Conservation (phyloP, 1,140 invertebrate species). For the Patella vulgata region DNA sequence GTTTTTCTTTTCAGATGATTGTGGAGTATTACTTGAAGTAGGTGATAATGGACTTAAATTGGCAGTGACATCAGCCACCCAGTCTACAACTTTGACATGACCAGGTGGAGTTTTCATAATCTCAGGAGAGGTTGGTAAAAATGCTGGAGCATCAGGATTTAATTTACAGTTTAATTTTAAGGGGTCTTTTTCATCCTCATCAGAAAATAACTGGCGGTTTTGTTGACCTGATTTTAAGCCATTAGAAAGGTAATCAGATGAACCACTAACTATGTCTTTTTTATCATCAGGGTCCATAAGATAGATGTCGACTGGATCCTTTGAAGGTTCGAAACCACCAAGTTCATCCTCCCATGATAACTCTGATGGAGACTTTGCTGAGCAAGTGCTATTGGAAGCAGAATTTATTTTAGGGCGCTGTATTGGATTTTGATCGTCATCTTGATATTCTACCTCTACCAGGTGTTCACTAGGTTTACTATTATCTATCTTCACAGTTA, state of each 20-base stretch:
- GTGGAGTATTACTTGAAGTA: not conserved
- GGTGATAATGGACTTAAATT: constrained; percentile 16
- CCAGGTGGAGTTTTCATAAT: constrained; percentile 33
- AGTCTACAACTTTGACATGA: constrained; percentile 25
- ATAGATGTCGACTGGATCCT: not conserved
- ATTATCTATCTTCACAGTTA: constrained; percentile 55
- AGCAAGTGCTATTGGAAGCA: not conserved
- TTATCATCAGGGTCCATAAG: constrained; percentile 11
- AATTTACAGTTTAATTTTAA: constrained; percentile 37
- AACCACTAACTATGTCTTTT: too few relatives aligned
- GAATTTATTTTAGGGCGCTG: not conserved
- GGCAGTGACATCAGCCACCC: constrained; percentile 13
- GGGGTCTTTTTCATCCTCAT: not conserved
- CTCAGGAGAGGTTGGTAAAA: constrained; percentile 40
- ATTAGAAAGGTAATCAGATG: too few relatives aligned
- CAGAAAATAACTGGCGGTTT: too few relatives aligned
- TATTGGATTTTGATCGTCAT: constrained; percentile 19
- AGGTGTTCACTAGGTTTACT: constrained; percentile 35
- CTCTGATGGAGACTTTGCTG: constrained; percentile 18
- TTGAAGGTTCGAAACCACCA: too few relatives aligned
- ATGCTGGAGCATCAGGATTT: constrained; percentile 53
- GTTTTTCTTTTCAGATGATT: not conserved
- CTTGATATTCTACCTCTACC: constrained; percentile 53
- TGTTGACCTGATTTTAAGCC: too few relatives aligned
- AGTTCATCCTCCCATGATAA: constrained; percentile 31